Base-by-base conservation (phyloP, 2,888 invertebrate species). In the Erebia epiphron region DNA sequence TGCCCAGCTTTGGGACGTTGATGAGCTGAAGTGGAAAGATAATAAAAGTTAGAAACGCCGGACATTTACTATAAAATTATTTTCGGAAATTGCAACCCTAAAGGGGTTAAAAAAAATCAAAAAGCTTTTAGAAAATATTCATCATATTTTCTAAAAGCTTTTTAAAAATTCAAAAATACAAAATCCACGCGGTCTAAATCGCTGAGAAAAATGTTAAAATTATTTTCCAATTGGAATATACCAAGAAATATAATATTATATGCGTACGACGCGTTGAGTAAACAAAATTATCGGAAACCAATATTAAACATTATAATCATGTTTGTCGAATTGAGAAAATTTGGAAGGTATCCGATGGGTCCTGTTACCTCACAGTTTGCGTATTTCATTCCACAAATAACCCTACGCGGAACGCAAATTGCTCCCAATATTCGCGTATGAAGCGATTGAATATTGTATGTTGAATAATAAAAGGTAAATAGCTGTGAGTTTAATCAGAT, bases 301-400 rank as follows among this genome's bases (percentile, higher is more conserved):
- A 68, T 71, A 65, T 56, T 71, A 71, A 71, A 62, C 68, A 60
- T 63, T 60, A 66, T 56, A 70, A 70, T 67, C 21, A 68, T 71
- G 65, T 71, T 68, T 68, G 61, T 57, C 52, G 56, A 66, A 66
- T 56, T 57, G 43, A 57, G 56, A 66, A 66, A 66, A 66, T 41
- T 54, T 66, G 56, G 57, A 43, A 57, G 54, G 57, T 57, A 66
- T 66, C 66, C 57, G 35, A 49, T 16, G 65, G 41, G 41, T 54
- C 13, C 41, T 56, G 13, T 65, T 65, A 65, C 65, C 54, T 18
- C 54, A 26, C 64, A n/a, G 64, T 43, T 65, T 65, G 54, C 41
- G 54, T 65, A 65, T 56, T 54, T 13, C 54, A 65, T 54, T 50
- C n/a, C 26, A 63, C 63, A 63, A 26, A 63, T 63, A 63, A 16